Conservation (phyloP, 2,888 invertebrate genomes). For the Cyrtodaria siliqua region DNA sequence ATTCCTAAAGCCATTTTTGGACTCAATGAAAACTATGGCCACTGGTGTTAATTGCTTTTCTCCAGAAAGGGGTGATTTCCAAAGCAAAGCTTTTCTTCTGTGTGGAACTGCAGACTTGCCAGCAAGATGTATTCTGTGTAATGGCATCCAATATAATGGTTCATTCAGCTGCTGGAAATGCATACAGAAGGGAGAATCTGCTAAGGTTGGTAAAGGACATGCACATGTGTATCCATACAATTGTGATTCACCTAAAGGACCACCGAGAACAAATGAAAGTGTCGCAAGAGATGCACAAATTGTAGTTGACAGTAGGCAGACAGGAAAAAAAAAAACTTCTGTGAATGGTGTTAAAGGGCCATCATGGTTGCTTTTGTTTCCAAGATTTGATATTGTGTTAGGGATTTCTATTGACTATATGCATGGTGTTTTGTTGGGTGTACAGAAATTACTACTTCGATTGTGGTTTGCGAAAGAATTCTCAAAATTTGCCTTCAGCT, state of each 20-base stretch:
- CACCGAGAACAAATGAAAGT: constrained; percentile 6
- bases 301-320: neutral
- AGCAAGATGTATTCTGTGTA: constrained; percentile 35
- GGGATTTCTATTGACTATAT: constrained; percentile 68
- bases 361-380: constrained; percentile 24
- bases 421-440: constrained; percentile 69
- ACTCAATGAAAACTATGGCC: constrained; percentile 7
- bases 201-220: constrained; percentile 31
- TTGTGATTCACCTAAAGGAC: constrained; percentile 16
- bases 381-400: constrained; percentile 58
- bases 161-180: constrained; percentile 35
- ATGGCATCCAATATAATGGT: constrained; percentile 41
- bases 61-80: constrained; percentile 19
- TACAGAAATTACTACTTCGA: constrained; percentile 48
- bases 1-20: constrained; percentile 25
- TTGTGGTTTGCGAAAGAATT: constrained; percentile 41
- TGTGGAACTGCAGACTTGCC: constrained; percentile 45
- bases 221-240: constrained; percentile 18
- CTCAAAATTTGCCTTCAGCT: neutral
- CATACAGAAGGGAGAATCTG: constrained; percentile 21
- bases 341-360: constrained; percentile 51
- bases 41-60: constrained; percentile 21
- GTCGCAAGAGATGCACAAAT: constrained; percentile 4
- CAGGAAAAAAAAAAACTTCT: neutral
- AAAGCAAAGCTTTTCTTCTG: constrained; percentile 5